A percentile compares a stretch with the other conserved stretches of the same genome.
Conservation (phyloP, 2,888 invertebrate genomes). For the Chalcosyrphus nemorum region DNA sequence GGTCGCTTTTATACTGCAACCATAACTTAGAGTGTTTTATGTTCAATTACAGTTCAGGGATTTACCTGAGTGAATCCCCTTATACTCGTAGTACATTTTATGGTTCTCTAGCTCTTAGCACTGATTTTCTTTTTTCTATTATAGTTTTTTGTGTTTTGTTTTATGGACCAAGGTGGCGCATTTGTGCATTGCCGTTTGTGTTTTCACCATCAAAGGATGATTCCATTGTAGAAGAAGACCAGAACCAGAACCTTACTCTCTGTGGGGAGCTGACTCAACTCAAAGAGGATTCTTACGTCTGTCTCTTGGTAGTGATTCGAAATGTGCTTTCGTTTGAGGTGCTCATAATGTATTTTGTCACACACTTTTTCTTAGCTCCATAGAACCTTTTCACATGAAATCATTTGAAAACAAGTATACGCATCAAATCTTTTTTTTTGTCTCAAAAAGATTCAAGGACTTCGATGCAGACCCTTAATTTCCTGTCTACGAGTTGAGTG, state of each 20-base stretch:
- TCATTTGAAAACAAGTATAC: conserved; percentile 41
- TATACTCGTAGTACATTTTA: conserved; percentile 61
- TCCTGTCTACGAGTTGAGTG: background rate
- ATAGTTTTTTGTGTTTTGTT: conserved; percentile 4
- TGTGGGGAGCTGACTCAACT: background rate
- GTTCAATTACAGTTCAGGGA: conserved; percentile 57
- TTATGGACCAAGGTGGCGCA: background rate
- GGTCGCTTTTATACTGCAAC: background rate
- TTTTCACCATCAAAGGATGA: conserved; percentile 47
- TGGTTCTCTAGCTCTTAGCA: conserved; percentile 39
- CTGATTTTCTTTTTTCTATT: conserved; percentile 20
- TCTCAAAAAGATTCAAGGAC: background rate
- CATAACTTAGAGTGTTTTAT: conserved; percentile 55
- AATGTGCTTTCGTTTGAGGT: conserved; percentile 34
- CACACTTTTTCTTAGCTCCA: conserved; percentile 14
- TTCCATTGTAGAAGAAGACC: conserved; percentile 33
- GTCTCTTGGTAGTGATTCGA: background rate
- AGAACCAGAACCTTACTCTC: conserved; percentile 11
- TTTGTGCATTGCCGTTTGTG: conserved; percentile 10
- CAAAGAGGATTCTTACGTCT: background rate
- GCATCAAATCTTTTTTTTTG: conserved; percentile 16
- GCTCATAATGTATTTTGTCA: conserved; percentile 46
- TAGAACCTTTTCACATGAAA: conserved; percentile 26
- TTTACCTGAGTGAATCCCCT: conserved; percentile 52
- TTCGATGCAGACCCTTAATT: background rate